Base-by-base conservation (phyloP, 2,888 invertebrate species). In the Eulithis prunata region DNA sequence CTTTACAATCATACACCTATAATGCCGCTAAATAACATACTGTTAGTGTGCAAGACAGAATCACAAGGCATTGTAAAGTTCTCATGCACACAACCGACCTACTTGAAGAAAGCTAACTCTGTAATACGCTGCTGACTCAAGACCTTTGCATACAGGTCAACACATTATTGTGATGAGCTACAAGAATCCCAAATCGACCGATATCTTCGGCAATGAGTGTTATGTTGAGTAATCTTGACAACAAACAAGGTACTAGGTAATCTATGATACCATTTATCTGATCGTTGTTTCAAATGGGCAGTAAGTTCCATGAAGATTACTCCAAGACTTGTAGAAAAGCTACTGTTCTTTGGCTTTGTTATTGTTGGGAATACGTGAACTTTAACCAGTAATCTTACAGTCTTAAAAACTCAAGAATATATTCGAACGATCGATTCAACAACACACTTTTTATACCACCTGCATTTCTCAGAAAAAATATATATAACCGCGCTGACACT, bases 131-230 rank as follows among this genome's bases (percentile, higher is more conserved):
- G 82, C 80, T 82, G 83, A 81, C 82, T 78, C 80, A 75, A 83
- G 88, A 88, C 87, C 89, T 85, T 78, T 79, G 75, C 78, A 80
- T 81, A 82, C 84, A 72, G 87, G 85, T 85, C 87, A 87, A 80
- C 81, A 79, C 81, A 83, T 85, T 85, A 82, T 81, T 84, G 77
- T 80, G 82, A 84, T 78, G 79, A 82, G 78, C 77, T 81, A 83
- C 80, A 80, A 66, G 74, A 73, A 78, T 69, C 71, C 74, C 77
- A 75, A 79, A 81, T 80, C 77, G 76, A 71, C 70, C 73, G 67
- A 78, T 77, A 78, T 73, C 70, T 71, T 65, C 66, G 56, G 69
- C 72, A 71, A 70, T 70, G 69, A 66, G 63, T 47, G 46, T 69
- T 46, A 66, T 71, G 60, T 66, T 62, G 57, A 64, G 57, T 63